Conservation (phyloP, 1,140 invertebrate species). For the Atta texana region DNA sequence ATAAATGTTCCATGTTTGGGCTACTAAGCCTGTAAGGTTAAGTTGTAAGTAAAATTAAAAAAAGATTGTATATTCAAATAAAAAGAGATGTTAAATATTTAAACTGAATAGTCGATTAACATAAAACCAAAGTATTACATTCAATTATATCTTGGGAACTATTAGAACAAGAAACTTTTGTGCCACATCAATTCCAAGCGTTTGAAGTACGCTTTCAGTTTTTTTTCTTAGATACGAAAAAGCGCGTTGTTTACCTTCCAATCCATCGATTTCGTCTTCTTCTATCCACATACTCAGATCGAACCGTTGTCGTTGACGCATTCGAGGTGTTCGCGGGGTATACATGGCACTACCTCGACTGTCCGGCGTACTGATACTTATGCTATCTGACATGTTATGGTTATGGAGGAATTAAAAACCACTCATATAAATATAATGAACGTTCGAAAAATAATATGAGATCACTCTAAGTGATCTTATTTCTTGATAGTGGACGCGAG, state of each 20-base stretch:
- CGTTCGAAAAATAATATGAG: background rate
- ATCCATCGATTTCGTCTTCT: background rate
- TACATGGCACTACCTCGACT: background rate
- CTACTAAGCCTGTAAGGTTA: conserved; percentile 58
- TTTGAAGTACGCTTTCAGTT: background rate
- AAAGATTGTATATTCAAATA: background rate
- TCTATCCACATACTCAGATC: background rate
- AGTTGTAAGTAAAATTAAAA: background rate
- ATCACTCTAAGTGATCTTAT: background rate
- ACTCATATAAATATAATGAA: background rate
- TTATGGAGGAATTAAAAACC: background rate
- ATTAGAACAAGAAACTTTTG: background rate
- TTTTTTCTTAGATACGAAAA: background rate
- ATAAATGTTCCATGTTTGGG: conserved; percentile 80
- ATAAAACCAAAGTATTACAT: background rate
- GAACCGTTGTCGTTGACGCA: conserved; percentile 49
- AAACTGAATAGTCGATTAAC: too few relatives aligned
- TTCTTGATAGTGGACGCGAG: background rate
- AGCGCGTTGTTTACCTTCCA: conserved; percentile 31
- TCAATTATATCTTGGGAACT: background rate
- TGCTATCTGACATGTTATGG: too few relatives aligned
- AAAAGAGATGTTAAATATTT: conserved; percentile 6
- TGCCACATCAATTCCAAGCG: background rate
- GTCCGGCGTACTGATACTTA: too few relatives aligned
- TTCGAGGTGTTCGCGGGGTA: conserved; percentile 18